A percentile compares a stretch with the other conserved stretches of the same genome.
These are phyloP conservation scores for Brachyalestes nurse DNA, from an alignment of 2,797 vertebrate genomes.

Conservation along the genomic window DNA sequence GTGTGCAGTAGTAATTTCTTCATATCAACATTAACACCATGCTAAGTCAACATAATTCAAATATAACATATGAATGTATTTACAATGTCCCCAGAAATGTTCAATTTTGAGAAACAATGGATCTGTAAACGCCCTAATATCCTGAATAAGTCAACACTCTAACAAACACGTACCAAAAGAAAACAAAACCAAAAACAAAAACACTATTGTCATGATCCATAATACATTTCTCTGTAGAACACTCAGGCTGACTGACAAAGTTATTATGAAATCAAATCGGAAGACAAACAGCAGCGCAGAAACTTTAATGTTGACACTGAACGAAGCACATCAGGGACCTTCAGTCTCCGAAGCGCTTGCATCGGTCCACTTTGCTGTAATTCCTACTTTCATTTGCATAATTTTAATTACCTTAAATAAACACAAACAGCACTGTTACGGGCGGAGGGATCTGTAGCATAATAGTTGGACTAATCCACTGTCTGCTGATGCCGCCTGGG, in stretches of 20 bases:
- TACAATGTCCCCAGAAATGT: neutral
- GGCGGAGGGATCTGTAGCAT: slow-evolving; percentile 43
- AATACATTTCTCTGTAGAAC: neutral
- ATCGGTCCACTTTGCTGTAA: slow-evolving; percentile 37
- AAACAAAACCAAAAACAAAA: neutral
- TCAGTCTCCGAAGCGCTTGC: slow-evolving; percentile 33
- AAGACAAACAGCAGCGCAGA: slow-evolving; percentile 1
- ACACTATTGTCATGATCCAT: neutral
- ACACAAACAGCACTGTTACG: slow-evolving; percentile 55
- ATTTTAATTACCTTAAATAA: slow-evolving; percentile 62
- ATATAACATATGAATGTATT: neutral
- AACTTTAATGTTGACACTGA: slow-evolving; percentile 40
- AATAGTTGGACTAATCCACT: slow-evolving; percentile 51
- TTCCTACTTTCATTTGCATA: slow-evolving; percentile 58
- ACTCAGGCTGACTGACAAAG: neutral
- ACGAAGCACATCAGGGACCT: slow-evolving; percentile 36
- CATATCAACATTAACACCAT: neutral
- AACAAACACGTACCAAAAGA: neutral
- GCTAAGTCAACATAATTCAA: neutral
- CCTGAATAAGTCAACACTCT: neutral
- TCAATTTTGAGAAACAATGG: neutral
- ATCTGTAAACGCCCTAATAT: neutral
- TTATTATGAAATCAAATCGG: neutral
- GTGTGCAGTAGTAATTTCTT: too few relatives aligned
- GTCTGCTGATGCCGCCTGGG: slow-evolving; percentile 45